phyloP scores from a whole-genome alignment of 92 coral and sea anemone genomes.

The Bergia puertoricense region DNA sequence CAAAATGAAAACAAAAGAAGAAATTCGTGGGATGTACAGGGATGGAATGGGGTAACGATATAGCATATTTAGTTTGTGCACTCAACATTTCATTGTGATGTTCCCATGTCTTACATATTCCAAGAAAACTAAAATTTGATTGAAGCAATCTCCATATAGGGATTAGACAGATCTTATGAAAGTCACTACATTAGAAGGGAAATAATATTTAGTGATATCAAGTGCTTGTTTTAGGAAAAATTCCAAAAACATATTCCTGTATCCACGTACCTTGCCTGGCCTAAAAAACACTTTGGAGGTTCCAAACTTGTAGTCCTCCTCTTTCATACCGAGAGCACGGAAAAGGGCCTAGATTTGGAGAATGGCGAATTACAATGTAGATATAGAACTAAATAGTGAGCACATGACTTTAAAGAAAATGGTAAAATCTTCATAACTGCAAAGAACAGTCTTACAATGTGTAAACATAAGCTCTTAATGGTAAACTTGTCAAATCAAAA shows the following conservation, averaged over 20 bases:
- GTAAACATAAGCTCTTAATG: not conserved
- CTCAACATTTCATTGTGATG: no score
- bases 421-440: not conserved
- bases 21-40: no score
- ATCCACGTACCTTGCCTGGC: slow-evolving; percentile 86
- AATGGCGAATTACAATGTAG: not conserved
- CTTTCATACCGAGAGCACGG: slow-evolving; percentile 94
- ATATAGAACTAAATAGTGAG: not conserved
- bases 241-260: not conserved
- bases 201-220: not conserved
- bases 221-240: not conserved
- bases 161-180: not conserved
- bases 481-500: not conserved
- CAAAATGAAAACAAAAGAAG: no score
- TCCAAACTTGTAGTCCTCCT: slow-evolving; percentile 94
- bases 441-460: not conserved
- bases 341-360: slow-evolving; percentile 75
- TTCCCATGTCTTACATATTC: no score
- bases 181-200: no score
- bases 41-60: no score
- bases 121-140: no score
- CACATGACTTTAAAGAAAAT: not conserved
- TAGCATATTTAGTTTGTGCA: no score
- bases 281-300: slow-evolving; percentile 94
- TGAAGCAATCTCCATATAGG: no score